phyloP scores from a whole-genome alignment of 2,113 vertebrate genomes.

The Erythrolamprus reginae region DNA sequence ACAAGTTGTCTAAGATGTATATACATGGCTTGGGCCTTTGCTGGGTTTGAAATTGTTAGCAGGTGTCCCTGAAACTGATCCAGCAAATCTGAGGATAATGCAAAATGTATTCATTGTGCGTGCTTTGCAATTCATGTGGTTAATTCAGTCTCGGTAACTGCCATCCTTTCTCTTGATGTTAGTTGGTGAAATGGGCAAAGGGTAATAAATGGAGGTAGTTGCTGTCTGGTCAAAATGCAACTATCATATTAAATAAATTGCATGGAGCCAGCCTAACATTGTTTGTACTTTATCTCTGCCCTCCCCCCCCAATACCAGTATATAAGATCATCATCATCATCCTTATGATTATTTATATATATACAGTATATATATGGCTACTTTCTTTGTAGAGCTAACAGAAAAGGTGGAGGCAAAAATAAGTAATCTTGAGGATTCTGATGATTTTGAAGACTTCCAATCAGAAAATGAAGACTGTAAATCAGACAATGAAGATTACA shows the following conservation, averaged over 20 bases:
- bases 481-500: background rate
- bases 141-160: background rate
- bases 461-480: constrained; percentile 38
- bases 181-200: background rate
- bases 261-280: background rate
- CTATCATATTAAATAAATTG: background rate
- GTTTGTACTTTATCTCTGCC: background rate
- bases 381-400: background rate
- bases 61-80: background rate
- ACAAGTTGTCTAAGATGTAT: background rate
- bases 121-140: background rate
- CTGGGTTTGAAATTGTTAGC: background rate
- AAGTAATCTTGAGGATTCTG: background rate
- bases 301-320: background rate
- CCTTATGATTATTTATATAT: background rate
- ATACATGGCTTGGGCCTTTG: background rate
- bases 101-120: background rate
- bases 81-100: background rate
- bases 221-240: background rate
- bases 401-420: background rate
- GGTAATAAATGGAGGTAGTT: background rate
- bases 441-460: constrained; percentile 7
- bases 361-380: too few species aligned
- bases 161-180: background rate
- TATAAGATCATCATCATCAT: background rate